These are phyloP conservation scores for Arenaria interpres DNA, from an alignment of 2,113 vertebrate species.

Conservation along the genomic window DNA sequence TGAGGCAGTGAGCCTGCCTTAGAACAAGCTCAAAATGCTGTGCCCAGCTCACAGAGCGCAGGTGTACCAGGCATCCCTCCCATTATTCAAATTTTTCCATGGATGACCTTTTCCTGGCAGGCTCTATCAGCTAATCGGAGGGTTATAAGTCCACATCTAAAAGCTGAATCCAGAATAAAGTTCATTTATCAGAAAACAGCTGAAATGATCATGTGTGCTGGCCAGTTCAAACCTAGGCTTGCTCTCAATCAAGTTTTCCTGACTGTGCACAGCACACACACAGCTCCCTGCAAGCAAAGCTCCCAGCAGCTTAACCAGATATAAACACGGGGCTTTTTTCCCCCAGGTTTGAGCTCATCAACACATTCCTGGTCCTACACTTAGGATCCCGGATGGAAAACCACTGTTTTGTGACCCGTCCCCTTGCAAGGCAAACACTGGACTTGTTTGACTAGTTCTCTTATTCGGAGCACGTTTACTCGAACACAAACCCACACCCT, in stretches of 20 bases:
- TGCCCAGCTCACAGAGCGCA: neutral
- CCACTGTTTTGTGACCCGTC: accelerated
- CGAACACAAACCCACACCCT: neutral
- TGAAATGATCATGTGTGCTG: accelerated
- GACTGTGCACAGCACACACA: neutral
- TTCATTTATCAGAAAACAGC: neutral
- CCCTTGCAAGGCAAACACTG: neutral
- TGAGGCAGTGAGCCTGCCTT: neutral
- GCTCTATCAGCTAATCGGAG: neutral
- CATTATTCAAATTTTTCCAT: neutral
- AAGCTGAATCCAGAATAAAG: neutral
- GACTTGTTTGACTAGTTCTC: neutral
- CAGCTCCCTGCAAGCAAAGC: neutral
- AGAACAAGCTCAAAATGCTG: neutral
- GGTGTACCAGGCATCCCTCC: neutral
- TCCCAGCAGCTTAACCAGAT: neutral
- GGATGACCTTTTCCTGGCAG: neutral
- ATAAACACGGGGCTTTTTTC: accelerated
- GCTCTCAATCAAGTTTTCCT: neutral
- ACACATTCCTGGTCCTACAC: accelerated
- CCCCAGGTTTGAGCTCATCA: accelerated
- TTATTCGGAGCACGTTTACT: accelerated
- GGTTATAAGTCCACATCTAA: neutral
- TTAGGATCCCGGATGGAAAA: neutral
- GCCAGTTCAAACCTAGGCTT: neutral